phyloP scores from a whole-genome alignment of 2,797 vertebrate genomes.

The Falco rusticolus region DNA sequence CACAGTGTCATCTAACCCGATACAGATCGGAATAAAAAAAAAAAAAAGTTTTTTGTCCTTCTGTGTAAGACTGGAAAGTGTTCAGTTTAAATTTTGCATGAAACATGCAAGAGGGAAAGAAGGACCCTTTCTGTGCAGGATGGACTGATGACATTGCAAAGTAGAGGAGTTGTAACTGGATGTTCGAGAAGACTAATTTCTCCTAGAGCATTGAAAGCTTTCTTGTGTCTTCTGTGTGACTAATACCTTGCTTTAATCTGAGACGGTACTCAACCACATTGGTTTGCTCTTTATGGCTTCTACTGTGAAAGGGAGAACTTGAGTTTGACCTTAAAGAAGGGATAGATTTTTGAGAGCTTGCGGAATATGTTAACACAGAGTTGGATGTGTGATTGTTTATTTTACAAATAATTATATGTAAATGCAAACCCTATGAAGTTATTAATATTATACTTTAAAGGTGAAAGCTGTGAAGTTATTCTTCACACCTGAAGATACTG shows the following conservation, averaged over 20 bases:
- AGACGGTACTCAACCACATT: neutral
- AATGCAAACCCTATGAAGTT: neutral
- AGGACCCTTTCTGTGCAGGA: neutral
- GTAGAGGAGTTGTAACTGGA: neutral
- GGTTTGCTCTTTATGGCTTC: neutral
- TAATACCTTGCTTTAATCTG: neutral
- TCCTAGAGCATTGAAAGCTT: neutral
- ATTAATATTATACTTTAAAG: conserved; percentile 68
- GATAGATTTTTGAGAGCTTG: neutral
- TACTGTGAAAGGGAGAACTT: neutral
- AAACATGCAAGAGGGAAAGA: neutral
- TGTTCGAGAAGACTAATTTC: neutral
- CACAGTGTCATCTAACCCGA: neutral
- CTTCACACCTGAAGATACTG: conserved; percentile 86
- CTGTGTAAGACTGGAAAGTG: neutral
- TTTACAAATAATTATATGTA: neutral
- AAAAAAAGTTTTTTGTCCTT: neutral
- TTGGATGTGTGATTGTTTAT: neutral
- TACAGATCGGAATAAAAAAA: neutral
- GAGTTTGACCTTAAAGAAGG: neutral
- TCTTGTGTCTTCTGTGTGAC: neutral
- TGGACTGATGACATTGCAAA: neutral
- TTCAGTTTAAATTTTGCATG: neutral
- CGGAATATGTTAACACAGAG: neutral
- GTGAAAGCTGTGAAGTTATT: conserved; percentile 88